Conservation (phyloP, 2,888 invertebrate species). For the Buathra laborator region DNA sequence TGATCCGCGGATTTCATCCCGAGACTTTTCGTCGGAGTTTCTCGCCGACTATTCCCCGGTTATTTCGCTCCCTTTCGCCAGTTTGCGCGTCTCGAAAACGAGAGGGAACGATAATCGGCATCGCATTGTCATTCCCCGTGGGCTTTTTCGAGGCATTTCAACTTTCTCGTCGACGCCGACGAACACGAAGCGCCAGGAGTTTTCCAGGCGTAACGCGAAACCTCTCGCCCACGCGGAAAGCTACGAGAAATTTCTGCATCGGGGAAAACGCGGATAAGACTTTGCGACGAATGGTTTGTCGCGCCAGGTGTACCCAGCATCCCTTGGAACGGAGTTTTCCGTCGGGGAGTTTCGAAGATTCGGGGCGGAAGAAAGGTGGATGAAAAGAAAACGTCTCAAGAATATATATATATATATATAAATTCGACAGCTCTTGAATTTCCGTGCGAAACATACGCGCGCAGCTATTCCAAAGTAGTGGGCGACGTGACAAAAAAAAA, state of each 20-base stretch:
- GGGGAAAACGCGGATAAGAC: slow-evolving; percentile 31
- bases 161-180: slow-evolving; percentile 44
- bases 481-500: background rate
- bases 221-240: background rate
- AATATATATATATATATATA: background rate
- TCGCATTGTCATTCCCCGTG: slow-evolving; percentile 47
- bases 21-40: background rate
- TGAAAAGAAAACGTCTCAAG: background rate
- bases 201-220: slow-evolving; percentile 23
- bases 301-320: slow-evolving; percentile 20
- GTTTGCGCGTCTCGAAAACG: background rate
- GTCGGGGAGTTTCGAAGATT: slow-evolving; percentile 16
- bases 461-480: background rate
- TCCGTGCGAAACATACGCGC: background rate
- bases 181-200: slow-evolving; percentile 7
- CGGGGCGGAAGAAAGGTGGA: background rate
- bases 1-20: background rate
- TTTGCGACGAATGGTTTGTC: background rate
- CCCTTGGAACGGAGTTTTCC: slow-evolving; percentile 6
- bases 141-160: slow-evolving; percentile 19
- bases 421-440: background rate
- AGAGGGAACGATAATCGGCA: slow-evolving; percentile 62
- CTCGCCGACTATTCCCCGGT: background rate
- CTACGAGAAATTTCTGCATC: slow-evolving; percentile 31
- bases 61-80: background rate